Conservation (phyloP, 2,888 invertebrate genomes). For the Pycnomerus fuliginosus region DNA sequence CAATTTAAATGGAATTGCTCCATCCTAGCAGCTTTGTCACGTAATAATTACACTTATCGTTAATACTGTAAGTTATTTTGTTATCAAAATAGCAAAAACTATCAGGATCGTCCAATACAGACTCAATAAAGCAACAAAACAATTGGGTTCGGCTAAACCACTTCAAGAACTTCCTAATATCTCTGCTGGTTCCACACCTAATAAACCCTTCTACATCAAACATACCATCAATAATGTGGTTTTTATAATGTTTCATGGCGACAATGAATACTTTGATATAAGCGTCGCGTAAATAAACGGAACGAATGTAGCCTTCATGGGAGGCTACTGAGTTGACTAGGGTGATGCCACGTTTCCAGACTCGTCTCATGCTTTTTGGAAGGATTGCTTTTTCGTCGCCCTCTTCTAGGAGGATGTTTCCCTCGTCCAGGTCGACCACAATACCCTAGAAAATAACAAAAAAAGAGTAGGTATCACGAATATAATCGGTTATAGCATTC, state of each 20-base stretch:
- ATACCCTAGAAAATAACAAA: slow-evolving; percentile 70
- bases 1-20: too few relatives aligned
- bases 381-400: slow-evolving; percentile 78
- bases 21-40: slow-evolving; percentile 48
- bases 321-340: slow-evolving; percentile 50
- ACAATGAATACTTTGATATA: slow-evolving; percentile 78
- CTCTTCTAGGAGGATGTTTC: slow-evolving; percentile 63
- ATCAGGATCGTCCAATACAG: slow-evolving; percentile 40
- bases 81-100: slow-evolving; percentile 47
- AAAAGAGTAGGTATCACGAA: too few relatives aligned
- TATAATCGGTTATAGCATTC: background rate
- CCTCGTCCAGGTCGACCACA: slow-evolving; percentile 70
- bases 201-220: slow-evolving; percentile 66
- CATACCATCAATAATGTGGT: slow-evolving; percentile 56
- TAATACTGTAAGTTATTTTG: slow-evolving; percentile 47
- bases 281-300: slow-evolving; percentile 75
- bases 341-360: slow-evolving; percentile 62
- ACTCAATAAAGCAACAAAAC: slow-evolving; percentile 74
- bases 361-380: slow-evolving; percentile 68
- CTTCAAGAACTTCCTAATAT: slow-evolving; percentile 72
- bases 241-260: slow-evolving; percentile 68
- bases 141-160: slow-evolving; percentile 88
- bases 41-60: slow-evolving; percentile 41
- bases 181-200: slow-evolving; percentile 62
- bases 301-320: slow-evolving; percentile 61